Evolutionary conservation across 2,888 invertebrate genomes (phyloP).

Genomic region (Philaethria dido): DNA sequence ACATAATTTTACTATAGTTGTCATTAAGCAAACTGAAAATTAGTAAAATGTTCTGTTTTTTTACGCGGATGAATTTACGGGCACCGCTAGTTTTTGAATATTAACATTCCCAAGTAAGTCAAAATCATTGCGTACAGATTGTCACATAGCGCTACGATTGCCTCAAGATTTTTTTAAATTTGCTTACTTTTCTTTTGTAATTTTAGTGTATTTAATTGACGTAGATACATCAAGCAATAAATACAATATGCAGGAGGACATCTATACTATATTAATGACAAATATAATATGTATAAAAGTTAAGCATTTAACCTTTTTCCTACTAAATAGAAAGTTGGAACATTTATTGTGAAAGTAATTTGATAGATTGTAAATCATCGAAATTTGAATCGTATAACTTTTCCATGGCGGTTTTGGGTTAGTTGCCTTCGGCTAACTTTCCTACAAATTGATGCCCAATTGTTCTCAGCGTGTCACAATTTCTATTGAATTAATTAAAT

Average conservation of each 20-base stretch:
- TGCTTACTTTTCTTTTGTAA: no score
- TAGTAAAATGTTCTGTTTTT: no score
- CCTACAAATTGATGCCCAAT: slow-evolving; percentile 8
- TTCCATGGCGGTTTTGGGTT: slow-evolving; percentile 7
- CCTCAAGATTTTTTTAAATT: no score
- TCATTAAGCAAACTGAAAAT: no score
- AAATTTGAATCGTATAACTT: slow-evolving; percentile 19
- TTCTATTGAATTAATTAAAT: not conserved
- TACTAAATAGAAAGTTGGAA: not conserved
- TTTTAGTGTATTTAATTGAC: no score
- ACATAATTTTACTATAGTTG: not conserved
- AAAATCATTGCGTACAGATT: no score
- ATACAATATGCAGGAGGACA: no score
- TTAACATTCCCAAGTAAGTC: no score
- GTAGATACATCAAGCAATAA: no score
- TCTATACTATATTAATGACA: not conserved
- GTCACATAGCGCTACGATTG: no score
- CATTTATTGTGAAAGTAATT: slow-evolving; percentile 12
- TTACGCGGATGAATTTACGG: no score
- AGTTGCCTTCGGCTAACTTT: slow-evolving; percentile 17
- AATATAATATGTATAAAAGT: not conserved
- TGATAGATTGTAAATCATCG: slow-evolving; percentile 17
- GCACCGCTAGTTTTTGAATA: no score
- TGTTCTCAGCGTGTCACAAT: slow-evolving; percentile 1
- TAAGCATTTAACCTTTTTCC: not conserved